phyloP scores from a whole-genome alignment of 2,113 vertebrate genomes.

The Cynoglossus semilaevis region DNA sequence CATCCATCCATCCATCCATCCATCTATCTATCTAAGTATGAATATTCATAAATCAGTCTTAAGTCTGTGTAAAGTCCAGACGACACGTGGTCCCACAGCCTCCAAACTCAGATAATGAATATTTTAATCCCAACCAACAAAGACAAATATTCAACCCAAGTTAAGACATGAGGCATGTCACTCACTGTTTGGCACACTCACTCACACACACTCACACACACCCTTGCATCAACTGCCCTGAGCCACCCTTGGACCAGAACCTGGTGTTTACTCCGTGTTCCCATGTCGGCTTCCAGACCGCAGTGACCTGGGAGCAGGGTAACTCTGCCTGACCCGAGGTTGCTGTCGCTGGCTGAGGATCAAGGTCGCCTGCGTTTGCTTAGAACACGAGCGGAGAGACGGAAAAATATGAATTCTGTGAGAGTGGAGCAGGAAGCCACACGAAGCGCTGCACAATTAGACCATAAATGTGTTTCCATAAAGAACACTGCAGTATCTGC shows the following conservation, averaged over 20 bases:
- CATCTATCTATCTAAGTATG: too few species aligned
- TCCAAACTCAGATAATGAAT: constrained; percentile 19
- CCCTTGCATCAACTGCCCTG: constrained; percentile 28
- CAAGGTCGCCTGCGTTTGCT: constrained; percentile 55
- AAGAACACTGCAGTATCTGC: too few species aligned
- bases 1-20: too few species aligned
- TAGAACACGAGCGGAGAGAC: constrained; percentile 20
- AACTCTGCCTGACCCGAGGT: constrained; percentile 46
- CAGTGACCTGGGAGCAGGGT: constrained; percentile 59
- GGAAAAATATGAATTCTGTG: constrained; percentile 7
- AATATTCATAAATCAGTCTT: too few species aligned
- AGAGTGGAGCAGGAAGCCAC: constrained; percentile 13
- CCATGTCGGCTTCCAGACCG: constrained; percentile 51
- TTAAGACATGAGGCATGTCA: constrained; percentile 25
- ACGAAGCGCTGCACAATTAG: neutral
- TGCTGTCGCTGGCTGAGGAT: constrained; percentile 51
- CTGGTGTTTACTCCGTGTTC: constrained; percentile 59
- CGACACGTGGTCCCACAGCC: constrained; percentile 20
- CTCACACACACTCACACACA: constrained; percentile 17
- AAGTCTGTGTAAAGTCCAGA: constrained; percentile 33
- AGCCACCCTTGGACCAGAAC: constrained; percentile 40
- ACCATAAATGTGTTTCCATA: too few species aligned
- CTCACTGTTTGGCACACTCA: constrained; percentile 14
- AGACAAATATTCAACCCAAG: constrained; percentile 19
- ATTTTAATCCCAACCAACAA: constrained; percentile 24